phyloP scores from a whole-genome alignment of 2,113 vertebrate species.

The Nestor notabilis region DNA sequence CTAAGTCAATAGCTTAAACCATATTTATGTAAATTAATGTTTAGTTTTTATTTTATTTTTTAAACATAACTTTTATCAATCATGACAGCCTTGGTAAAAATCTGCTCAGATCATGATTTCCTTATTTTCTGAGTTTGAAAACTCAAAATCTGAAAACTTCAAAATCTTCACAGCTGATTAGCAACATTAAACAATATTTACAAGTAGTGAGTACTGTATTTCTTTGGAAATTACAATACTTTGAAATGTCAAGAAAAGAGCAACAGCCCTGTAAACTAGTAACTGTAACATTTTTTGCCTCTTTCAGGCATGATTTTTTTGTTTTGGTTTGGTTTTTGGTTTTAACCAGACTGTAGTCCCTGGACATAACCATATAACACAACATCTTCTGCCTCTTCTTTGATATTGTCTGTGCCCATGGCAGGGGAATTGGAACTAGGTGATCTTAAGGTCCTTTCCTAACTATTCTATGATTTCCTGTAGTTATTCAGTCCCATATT shows the following conservation, averaged over 20 bases:
- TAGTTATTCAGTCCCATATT: not conserved
- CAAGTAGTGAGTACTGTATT: not conserved
- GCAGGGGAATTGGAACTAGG: not conserved
- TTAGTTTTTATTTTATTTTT: not conserved
- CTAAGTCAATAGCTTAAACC: not conserved
- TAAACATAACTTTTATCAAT: not conserved
- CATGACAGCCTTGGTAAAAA: not conserved
- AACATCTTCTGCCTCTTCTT: not conserved
- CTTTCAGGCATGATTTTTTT: not conserved
- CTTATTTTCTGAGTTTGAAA: not conserved
- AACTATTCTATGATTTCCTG: not conserved
- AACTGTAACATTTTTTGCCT: not conserved
- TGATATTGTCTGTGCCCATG: not conserved
- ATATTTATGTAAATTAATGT: not conserved
- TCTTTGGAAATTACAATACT: not conserved
- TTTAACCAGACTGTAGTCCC: not conserved
- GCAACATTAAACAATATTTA: not conserved
- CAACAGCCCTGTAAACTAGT: not conserved
- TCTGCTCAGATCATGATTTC: not conserved
- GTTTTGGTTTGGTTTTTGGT: not conserved
- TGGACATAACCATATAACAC: not conserved
- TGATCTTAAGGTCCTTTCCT: not conserved
- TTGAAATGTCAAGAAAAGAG: not conserved
- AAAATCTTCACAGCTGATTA: not conserved
- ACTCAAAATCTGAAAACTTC: not conserved